phyloP scores from a whole-genome alignment of 1,140 invertebrate species.

The Seison nebaliae region DNA sequence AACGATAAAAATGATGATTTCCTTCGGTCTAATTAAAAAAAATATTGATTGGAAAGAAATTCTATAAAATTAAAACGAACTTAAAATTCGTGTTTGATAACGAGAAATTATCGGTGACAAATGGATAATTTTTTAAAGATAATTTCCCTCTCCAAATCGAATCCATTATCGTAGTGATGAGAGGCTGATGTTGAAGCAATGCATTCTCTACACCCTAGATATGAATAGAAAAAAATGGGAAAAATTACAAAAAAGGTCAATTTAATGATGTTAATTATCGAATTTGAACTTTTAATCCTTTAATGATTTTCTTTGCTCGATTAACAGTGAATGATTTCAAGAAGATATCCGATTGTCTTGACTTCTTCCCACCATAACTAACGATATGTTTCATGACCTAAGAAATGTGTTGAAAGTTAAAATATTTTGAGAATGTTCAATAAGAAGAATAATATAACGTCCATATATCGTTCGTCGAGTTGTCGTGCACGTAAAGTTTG shows the following conservation, averaged over 20 bases:
- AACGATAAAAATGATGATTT: conserved; percentile 73
- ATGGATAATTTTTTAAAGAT: conserved; percentile 51
- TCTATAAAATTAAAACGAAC: conserved; percentile 3
- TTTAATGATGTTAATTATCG: background rate
- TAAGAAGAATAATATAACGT: no score
- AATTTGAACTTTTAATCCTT: conserved; percentile 47
- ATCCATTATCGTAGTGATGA: conserved; percentile 55
- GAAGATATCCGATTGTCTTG: conserved; percentile 50
- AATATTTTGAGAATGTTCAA: no score
- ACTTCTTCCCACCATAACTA: conserved; percentile 50
- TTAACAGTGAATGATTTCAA: conserved; percentile 42
- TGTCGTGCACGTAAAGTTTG: no score
- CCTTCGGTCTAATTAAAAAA: conserved; percentile 39
- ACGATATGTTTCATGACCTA: conserved; percentile 42
- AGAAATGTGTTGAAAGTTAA: conserved; percentile 15
- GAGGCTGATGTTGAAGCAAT: conserved; percentile 70
- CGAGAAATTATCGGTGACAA: conserved; percentile 35
- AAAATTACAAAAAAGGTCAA: conserved; percentile 8
- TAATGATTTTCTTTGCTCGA: conserved; percentile 62
- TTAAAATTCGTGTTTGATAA: conserved; percentile 18
- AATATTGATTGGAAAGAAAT: background rate
- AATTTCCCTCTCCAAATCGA: conserved; percentile 61
- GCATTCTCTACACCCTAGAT: conserved; percentile 74
- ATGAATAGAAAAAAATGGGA: conserved; percentile 21
- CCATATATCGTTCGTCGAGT: no score